These are phyloP conservation scores for Leptinotarsa tumamoca DNA, from an alignment of 2,888 invertebrate genomes.

Conservation along the genomic window DNA sequence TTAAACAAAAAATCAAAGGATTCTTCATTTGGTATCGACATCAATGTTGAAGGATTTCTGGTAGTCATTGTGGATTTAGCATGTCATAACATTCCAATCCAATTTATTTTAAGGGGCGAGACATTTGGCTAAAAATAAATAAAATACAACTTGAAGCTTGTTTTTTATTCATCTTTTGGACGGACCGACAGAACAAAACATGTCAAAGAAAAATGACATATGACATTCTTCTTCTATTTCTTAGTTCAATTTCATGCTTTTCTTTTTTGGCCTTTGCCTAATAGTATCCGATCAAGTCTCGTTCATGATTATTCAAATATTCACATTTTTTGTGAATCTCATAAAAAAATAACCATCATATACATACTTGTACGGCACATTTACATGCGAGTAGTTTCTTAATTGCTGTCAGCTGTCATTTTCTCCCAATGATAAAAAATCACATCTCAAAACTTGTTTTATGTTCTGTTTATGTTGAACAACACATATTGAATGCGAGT, in stretches of 20 bases:
- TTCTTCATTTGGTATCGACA: slow-evolving; percentile 81
- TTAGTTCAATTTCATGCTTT: neutral
- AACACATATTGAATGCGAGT: too few relatives aligned
- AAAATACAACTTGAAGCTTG: neutral
- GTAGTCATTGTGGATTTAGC: slow-evolving; percentile 71
- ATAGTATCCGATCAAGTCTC: too few relatives aligned
- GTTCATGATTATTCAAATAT: too few relatives aligned
- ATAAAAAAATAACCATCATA: too few relatives aligned
- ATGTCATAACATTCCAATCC: slow-evolving; percentile 22
- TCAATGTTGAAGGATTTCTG: slow-evolving; percentile 81
- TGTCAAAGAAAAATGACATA: neutral
- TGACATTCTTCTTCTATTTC: neutral
- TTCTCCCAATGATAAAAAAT: too few relatives aligned
- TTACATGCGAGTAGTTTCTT: too few relatives aligned
- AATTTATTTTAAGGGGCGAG: slow-evolving; percentile 14
- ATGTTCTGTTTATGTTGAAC: too few relatives aligned
- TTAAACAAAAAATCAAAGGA: slow-evolving; percentile 95
- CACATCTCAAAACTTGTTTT: too few relatives aligned
- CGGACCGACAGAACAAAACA: too few relatives aligned
- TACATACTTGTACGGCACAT: too few relatives aligned
- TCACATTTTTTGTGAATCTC: too few relatives aligned
- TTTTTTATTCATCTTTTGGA: neutral
- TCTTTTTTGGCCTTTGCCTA: neutral
- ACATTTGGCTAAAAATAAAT: slow-evolving; percentile 24
- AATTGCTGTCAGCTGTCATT: too few relatives aligned